Evolutionary conservation across 1,140 invertebrate genomes (phyloP), one percentile per base, ranked within the genome.

Genomic region (Caenorhabditis latens): DNA sequence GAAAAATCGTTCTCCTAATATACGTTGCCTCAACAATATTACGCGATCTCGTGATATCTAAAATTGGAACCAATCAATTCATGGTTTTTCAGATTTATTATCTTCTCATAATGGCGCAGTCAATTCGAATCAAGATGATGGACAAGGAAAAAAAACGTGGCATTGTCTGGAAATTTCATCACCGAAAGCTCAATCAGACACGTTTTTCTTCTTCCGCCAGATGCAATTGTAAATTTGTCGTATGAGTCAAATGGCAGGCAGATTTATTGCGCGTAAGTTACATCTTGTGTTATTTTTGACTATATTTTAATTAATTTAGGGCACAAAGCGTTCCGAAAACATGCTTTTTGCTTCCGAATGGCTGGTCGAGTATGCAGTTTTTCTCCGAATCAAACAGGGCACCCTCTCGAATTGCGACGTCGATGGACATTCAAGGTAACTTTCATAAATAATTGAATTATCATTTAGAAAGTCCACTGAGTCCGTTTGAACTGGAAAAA

Each of bases 51-150:
- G 2, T 32, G 32, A 32, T 32, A 32, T 2, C 32, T 32, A 32
- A 32, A 32, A 32, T 32, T 32, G 32, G 32, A 32, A 32, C 1
- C 57, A 61, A 61, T 19, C 1, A 61, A 61, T 61, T 61, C 7
- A 61, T 24, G 13, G 7, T 61, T 61, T 61, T 61, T 61, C 57
- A 61, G 57, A 61, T 61, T 61, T n/a, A 61, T 61, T 61, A 4
- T 6, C 57, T 61, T 61, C 57, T 61, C 21, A 61, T 14, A 7
- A 61, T 61, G 57, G 57, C 57, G 6, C 57, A 61, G 57, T 24
- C 57, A 61, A 61, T 61, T 61, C 57, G 57, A 61, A 7, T 61
- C 57, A 61, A 61, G n/a, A 61, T 61, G n/a, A 19, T n/a, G 16
- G 57, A 24, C 16, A 61, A 61, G 57, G 57, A 61, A 24, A 61